Conservation (phyloP, 1,140 invertebrate genomes). For the Calephelis virginiensis region DNA sequence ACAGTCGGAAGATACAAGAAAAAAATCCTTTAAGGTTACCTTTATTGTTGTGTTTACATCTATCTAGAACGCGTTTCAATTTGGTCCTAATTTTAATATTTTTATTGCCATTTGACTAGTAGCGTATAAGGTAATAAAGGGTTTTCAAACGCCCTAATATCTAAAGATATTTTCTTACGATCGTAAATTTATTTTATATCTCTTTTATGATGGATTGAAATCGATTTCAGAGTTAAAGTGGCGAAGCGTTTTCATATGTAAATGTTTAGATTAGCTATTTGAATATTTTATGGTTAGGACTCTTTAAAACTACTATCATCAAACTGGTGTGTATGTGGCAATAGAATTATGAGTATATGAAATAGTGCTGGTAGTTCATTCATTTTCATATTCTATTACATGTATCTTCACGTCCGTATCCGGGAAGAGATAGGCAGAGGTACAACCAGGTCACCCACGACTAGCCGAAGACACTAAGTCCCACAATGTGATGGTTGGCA, state of each 20-base stretch:
- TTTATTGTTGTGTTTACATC: too few species aligned
- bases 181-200: constrained; percentile 74
- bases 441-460: too few species aligned
- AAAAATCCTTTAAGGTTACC: too few species aligned
- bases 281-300: constrained; percentile 14
- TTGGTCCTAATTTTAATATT: too few species aligned
- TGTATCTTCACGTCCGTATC: too few species aligned
- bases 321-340: background rate
- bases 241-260: constrained; percentile 62
- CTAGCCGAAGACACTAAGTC: too few species aligned
- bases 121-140: constrained; percentile 52
- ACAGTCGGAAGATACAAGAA: too few species aligned
- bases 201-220: constrained; percentile 56
- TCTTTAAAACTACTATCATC: background rate
- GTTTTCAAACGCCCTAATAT: constrained; percentile 34
- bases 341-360: background rate
- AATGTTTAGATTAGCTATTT: constrained; percentile 49
- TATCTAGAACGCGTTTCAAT: too few species aligned
- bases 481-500: too few species aligned
- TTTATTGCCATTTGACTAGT: constrained; percentile 56
- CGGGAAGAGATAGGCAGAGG: too few species aligned
- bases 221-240: constrained; percentile 65
- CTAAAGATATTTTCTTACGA: constrained; percentile 47
- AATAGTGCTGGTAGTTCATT: background rate
- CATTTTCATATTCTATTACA: background rate